phyloP scores from a whole-genome alignment of 2,797 vertebrate genomes.

The Perdix hodgsoniae region DNA sequence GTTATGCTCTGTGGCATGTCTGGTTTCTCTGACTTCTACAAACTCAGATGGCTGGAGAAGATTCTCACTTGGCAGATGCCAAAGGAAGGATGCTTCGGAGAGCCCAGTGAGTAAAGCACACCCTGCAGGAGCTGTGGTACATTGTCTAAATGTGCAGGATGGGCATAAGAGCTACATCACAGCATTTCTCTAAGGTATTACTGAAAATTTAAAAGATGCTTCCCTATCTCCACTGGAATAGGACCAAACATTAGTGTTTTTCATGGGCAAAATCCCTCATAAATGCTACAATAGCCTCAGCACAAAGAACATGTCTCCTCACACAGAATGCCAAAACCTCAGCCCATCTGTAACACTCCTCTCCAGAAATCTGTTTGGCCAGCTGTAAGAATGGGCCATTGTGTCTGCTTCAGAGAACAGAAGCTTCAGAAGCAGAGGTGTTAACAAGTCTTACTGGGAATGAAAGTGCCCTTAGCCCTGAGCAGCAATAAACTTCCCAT shows the following conservation, averaged over 20 bases:
- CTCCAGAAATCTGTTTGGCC: not conserved
- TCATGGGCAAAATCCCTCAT: not conserved
- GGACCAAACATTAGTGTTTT: not conserved
- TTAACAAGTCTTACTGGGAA: not conserved
- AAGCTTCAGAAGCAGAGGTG: not conserved
- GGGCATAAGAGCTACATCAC: too few relatives aligned
- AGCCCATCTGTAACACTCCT: not conserved
- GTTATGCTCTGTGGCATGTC: slow-evolving; percentile 88
- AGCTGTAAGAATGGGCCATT: not conserved
- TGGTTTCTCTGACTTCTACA: slow-evolving; percentile 90
- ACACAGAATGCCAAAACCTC: not conserved
- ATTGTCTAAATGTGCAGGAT: too few relatives aligned
- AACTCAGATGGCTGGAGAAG: slow-evolving; percentile 85
- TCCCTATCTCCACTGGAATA: not conserved
- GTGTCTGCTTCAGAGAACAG: not conserved
- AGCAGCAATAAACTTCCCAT: not conserved
- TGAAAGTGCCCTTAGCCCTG: not conserved
- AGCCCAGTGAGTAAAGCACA: slow-evolving; percentile 74
- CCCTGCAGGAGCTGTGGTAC: not conserved
- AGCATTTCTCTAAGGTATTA: too few relatives aligned
- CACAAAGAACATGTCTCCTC: too few relatives aligned
- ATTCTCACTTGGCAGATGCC: slow-evolving; percentile 86
- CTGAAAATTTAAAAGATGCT: too few relatives aligned
- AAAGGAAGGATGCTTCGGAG: slow-evolving; percentile 82
- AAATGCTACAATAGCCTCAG: not conserved